These are phyloP conservation scores for Spilarctia lutea DNA, from an alignment of 2,888 invertebrate genomes.

Conservation along the genomic window DNA sequence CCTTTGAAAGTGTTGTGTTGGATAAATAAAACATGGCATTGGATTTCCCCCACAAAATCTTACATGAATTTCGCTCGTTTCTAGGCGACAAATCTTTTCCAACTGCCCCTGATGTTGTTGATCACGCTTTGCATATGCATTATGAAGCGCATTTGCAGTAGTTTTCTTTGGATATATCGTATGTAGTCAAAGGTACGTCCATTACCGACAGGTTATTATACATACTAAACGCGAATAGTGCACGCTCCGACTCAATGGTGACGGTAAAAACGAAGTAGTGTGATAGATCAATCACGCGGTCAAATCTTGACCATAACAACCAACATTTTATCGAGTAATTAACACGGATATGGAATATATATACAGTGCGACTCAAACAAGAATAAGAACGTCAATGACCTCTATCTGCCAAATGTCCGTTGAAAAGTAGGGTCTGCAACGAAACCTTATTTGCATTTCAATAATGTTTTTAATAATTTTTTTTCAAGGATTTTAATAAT, in stretches of 20 bases:
- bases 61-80: conserved; percentile 84
- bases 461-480: too few relatives aligned
- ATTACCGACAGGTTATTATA: conserved; percentile 81
- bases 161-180: conserved; percentile 87
- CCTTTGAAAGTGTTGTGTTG: conserved; percentile 43
- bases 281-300: conserved; percentile 45
- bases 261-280: conserved; percentile 59
- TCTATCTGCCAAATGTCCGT: too few relatives aligned
- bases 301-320: conserved; percentile 22
- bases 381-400: too few relatives aligned
- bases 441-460: too few relatives aligned
- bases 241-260: conserved; percentile 77
- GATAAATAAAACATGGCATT: conserved; percentile 61
- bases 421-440: too few relatives aligned
- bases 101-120: conserved; percentile 87
- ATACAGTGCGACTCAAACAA: too few relatives aligned
- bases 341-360: conserved; percentile 39
- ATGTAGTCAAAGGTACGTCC: conserved; percentile 87
- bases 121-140: conserved; percentile 88
- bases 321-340: conserved; percentile 18
- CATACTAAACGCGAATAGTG: conserved; percentile 71
- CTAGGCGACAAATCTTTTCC: conserved; percentile 86
- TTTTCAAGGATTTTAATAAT: too few relatives aligned
- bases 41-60: conserved; percentile 61
- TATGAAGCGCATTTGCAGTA: conserved; percentile 88